These are phyloP conservation scores for Sebastes elongatus DNA, from an alignment of 2,797 vertebrate genomes.

Conservation along the genomic window DNA sequence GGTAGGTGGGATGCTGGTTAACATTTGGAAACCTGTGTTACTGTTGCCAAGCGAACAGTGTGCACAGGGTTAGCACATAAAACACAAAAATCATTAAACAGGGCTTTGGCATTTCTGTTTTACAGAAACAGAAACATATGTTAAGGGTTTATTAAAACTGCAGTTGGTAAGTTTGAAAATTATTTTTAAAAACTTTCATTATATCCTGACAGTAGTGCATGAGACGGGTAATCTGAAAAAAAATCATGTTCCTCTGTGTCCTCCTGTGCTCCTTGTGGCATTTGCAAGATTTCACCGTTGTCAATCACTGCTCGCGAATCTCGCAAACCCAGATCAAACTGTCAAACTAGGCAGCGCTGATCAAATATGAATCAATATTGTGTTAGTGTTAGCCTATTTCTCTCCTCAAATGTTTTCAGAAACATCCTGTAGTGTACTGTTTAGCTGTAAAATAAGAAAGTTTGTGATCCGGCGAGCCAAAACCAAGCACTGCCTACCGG, in stretches of 20 bases:
- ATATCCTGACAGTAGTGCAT: too few relatives aligned
- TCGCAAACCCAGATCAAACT: not conserved
- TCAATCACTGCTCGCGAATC: not conserved
- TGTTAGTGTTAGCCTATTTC: not conserved
- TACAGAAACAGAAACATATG: not conserved
- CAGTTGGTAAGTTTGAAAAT: too few relatives aligned
- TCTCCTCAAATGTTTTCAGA: too few relatives aligned
- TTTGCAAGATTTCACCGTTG: too few relatives aligned
- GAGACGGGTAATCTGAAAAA: too few relatives aligned
- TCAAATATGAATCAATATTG: not conserved
- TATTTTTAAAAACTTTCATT: too few relatives aligned
- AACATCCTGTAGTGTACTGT: too few relatives aligned
- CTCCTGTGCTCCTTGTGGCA: too few relatives aligned
- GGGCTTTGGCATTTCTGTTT: not conserved
- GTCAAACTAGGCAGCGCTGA: not conserved
- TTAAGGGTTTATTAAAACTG: not conserved
- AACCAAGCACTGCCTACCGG: too few relatives aligned
- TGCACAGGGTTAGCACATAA: not conserved
- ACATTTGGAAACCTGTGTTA: constrained; percentile 19
- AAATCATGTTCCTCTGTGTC: too few relatives aligned
- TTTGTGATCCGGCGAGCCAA: not conserved
- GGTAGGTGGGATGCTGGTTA: constrained; percentile 8
- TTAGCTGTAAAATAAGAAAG: not conserved
- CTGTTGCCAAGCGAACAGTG: not conserved
- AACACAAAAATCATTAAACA: not conserved